Base-by-base conservation (phyloP, 2,888 invertebrate genomes). In the Andrena chrysosceles region DNA sequence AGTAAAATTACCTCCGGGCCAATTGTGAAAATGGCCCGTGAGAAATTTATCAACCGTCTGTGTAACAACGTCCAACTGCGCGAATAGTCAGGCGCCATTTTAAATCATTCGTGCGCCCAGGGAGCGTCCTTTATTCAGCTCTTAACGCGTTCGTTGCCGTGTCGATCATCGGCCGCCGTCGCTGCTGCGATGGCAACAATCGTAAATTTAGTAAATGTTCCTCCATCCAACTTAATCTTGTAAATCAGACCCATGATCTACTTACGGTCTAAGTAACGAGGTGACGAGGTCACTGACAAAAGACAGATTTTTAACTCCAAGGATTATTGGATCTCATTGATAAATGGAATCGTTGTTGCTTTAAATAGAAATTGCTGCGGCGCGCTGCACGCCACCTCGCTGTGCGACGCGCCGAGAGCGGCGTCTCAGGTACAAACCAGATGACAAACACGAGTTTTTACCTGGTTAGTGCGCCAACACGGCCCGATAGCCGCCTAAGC, bases 401-500 rank as follows among this genome's bases (percentile, higher is more conserved):
- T 67, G 64, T 48, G 42, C 26, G 59, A 56, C 13, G 5, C 33
- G 31, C 20, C 33, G 23, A 23, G 64, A 70, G 42, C 48, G 1
- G 56, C 2, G 20, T 13, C 52, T 35, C 73, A 60, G 78, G 80
- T 83, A 80, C 29, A 7, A 23, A 35, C 33, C 64, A 35, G 31
- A 48, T 31, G 77, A 71, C 70, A 29, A 31, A 16, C 64, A 52
- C 29, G 76, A 72, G 49, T 77, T 70, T 77, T 86, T 88, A 87
- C 82, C 87, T 82, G 85, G 56, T 83, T 75, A 62, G 31, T 49
- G 64, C 33, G 71, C 23, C 59, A 48, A 13, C 62, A 70, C 64
- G 52, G 77, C 68, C 67, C 78, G 86, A 88, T 86, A 80, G 83
- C 86, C 88, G 90, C 90, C 91, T 91, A 93, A 93, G 93, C 90